Evolutionary conservation across 2,888 invertebrate genomes (phyloP).

Genomic region (Camponotus fellah): DNA sequence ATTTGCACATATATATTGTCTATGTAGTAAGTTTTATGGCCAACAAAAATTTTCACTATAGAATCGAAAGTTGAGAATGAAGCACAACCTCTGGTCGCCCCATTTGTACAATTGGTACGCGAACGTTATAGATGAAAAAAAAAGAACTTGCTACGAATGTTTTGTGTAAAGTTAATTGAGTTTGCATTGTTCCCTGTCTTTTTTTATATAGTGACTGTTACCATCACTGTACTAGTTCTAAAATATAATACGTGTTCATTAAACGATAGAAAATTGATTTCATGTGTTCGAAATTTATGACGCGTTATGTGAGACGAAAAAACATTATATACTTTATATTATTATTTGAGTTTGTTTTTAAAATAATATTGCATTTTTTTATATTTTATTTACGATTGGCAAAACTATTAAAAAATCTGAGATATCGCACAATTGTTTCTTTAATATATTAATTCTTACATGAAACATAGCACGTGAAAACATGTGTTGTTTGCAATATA

Average conservation of each 20-base stretch:
- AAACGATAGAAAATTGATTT: conserved; percentile 49
- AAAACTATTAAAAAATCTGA: not conserved
- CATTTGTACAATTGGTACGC: not conserved
- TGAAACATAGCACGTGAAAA: not conserved
- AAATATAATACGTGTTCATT: conserved; percentile 40
- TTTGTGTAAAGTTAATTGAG: conserved; percentile 69
- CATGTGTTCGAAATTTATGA: not conserved
- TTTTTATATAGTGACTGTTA: conserved; percentile 17
- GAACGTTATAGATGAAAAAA: conserved; percentile 31
- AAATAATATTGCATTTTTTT: conserved; percentile 14
- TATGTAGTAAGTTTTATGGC: conserved; percentile 55
- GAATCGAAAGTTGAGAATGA: conserved; percentile 47
- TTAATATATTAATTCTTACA: not conserved
- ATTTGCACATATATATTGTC: conserved; percentile 21
- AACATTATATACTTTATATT: not conserved
- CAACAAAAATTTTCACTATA: conserved; percentile 57
- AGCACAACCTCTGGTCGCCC: conserved; percentile 20
- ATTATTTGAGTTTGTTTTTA: not conserved
- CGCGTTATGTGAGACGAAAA: not conserved
- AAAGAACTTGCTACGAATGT: conserved; percentile 35
- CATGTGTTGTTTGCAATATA: not conserved
- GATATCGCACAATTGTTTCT: not conserved
- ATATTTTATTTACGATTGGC: not conserved
- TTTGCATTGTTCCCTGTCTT: conserved; percentile 48
- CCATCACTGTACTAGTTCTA: conserved; percentile 4